Conservation (phyloP, 2,797 vertebrate genomes). For the Prunella strophiata region DNA sequence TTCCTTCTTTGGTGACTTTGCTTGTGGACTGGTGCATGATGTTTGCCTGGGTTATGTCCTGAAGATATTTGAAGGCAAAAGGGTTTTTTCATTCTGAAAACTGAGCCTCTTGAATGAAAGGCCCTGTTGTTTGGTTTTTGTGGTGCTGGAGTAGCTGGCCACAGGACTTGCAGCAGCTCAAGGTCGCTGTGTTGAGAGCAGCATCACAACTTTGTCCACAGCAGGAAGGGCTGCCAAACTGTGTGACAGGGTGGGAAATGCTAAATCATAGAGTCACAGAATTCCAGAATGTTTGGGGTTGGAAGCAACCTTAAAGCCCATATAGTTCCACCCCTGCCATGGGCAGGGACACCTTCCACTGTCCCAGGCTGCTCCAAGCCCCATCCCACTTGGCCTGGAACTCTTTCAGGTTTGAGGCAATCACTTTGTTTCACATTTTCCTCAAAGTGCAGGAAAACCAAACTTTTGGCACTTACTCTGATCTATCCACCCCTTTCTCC, state of each 20-base stretch:
- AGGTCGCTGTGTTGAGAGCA: background rate
- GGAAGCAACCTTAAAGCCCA: background rate
- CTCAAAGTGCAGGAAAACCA: background rate
- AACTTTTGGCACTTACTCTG: background rate
- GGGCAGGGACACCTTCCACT: background rate
- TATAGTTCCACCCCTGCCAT: background rate
- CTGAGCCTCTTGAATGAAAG: background rate
- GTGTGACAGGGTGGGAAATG: background rate
- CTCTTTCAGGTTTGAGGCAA: background rate
- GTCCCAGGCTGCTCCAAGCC: background rate
- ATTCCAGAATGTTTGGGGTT: background rate
- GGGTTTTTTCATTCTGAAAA: background rate
- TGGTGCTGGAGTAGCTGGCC: background rate
- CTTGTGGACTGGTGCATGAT: fast-evolving
- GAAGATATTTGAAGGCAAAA: background rate
- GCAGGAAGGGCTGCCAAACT: background rate
- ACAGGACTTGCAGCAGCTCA: background rate
- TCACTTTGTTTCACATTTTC: background rate
- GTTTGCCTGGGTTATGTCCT: background rate
- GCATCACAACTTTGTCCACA: background rate
- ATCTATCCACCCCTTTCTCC: background rate
- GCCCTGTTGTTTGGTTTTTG: background rate
- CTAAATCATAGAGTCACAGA: background rate
- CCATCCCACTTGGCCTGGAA: background rate
- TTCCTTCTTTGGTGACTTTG: background rate